Evolutionary conservation across 2,797 vertebrate species (phyloP).

Genomic region (Eutrigla gurnardus): DNA sequence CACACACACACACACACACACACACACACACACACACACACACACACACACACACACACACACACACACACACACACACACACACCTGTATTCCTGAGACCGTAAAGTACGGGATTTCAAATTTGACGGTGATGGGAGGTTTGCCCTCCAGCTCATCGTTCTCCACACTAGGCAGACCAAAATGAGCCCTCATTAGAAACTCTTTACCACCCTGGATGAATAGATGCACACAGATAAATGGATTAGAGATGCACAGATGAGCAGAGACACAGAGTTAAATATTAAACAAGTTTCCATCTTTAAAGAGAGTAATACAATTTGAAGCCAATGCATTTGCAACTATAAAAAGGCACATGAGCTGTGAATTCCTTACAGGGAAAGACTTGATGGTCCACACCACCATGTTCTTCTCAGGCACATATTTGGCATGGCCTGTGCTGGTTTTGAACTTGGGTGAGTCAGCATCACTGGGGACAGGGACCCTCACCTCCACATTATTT

Average conservation of each 20-base stretch:
- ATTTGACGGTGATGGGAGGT: slow-evolving; percentile 93
- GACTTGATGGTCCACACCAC: slow-evolving; percentile 96
- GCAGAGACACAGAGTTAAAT: not conserved
- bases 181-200: slow-evolving; percentile 94
- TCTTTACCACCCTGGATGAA: slow-evolving; percentile 90
- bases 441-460: slow-evolving; percentile 96
- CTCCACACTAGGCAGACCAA: slow-evolving; percentile 95
- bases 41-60: too few species aligned
- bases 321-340: not conserved
- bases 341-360: not conserved
- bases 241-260: not conserved
- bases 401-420: slow-evolving; percentile 92
- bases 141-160: slow-evolving; percentile 90
- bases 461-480: slow-evolving; percentile 94
- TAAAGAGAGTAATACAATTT: not conserved
- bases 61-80: slow-evolving; percentile 14
- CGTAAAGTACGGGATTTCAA: slow-evolving; percentile 97
- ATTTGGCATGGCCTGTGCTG: slow-evolving; percentile 91
- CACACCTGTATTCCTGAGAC: slow-evolving; percentile 95
- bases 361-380: slow-evolving; percentile 88
- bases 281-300: not conserved
- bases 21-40: not conserved
- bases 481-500: slow-evolving; percentile 92
- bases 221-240: not conserved
- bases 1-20: too few species aligned